Evolutionary conservation across 2,113 vertebrate genomes (phyloP), one percentile per base, ranked within the genome.

Genomic region (Gopherus evgoodei): DNA sequence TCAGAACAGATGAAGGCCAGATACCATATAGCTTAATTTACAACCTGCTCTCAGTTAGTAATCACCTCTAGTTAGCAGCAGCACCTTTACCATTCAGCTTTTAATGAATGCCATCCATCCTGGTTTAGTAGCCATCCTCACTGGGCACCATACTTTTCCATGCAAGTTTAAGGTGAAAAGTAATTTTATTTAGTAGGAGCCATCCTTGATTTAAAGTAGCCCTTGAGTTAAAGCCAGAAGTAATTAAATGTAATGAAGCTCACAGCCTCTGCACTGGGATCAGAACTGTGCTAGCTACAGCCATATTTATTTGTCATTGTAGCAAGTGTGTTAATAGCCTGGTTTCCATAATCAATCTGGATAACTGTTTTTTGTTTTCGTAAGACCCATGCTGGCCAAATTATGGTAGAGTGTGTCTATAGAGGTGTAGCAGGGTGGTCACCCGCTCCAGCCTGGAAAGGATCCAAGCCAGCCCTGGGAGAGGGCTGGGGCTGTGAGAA

Each of bases 231-330:
- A 95, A 93, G 93, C 90, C 90, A 91, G 95, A 96, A 95, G 87
- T 88, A 96, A 96, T 97, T 97, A 97, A 95, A 90, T 69, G 93
- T 96, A 97, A 97, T 96, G 96, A 96, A 95, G 92, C 92, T 76
- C 88, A 88, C 47, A 95, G 89, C 94, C 95, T 95, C 96, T 95
- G 96, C 95, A 35, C 47, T 62, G 79, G 90, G 82, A 95, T 96
- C 95, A 96, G 89, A 94, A 84, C 86, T 50, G 31, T 65, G 81
- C 47, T 94, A 91, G 92, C 96, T 90, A 85, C 90, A 92, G 92
- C 84, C 84, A 8, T 92, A 87, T 91, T 11, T 92, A 93, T 79
- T 87, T 1, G 0, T 92, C 75, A 89, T 89, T 92, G 54, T 75
- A 94, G 92, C 91, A 94, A 92, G 94, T 89, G 84, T 96, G 92